phyloP scores from a whole-genome alignment of 2,113 vertebrate genomes.

The Corapipo altera region DNA sequence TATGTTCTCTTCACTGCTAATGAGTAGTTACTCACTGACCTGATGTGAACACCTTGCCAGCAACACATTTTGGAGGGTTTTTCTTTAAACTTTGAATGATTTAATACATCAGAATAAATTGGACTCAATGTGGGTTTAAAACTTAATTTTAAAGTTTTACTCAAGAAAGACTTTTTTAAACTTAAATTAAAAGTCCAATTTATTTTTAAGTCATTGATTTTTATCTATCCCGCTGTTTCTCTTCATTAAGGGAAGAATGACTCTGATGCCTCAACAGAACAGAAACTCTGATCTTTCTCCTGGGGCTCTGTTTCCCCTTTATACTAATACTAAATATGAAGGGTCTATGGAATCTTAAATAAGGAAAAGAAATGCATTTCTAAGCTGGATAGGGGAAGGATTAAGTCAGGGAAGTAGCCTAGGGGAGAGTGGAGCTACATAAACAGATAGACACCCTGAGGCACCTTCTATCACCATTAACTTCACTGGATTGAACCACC shows the following conservation, averaged over 20 bases:
- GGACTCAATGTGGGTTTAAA: background rate
- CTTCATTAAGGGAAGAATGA: constrained; percentile 51
- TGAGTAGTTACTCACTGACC: background rate
- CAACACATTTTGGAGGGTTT: background rate
- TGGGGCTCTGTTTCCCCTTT: constrained; percentile 25
- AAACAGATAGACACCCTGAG: background rate
- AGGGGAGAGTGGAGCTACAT: background rate
- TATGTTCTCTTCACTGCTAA: background rate
- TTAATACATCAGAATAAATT: constrained; percentile 19
- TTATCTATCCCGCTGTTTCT: constrained; percentile 47
- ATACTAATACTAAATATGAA: constrained; percentile 54
- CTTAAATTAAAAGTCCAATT: constrained; percentile 43
- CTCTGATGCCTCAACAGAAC: constrained; percentile 14
- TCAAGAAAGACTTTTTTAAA: background rate
- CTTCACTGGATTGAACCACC: background rate
- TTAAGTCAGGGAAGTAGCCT: background rate
- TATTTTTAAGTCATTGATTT: constrained; percentile 40
- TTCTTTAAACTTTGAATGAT: background rate
- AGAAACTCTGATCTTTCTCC: constrained; percentile 61
- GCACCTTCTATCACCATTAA: background rate
- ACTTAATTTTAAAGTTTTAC: constrained; percentile 6
- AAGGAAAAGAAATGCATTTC: background rate
- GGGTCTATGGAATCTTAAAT: constrained; percentile 17
- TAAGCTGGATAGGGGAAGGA: background rate
- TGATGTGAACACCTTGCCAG: background rate